Evolutionary conservation across 2,113 vertebrate species (phyloP).

Genomic region (Megaleporinus macrocephalus): DNA sequence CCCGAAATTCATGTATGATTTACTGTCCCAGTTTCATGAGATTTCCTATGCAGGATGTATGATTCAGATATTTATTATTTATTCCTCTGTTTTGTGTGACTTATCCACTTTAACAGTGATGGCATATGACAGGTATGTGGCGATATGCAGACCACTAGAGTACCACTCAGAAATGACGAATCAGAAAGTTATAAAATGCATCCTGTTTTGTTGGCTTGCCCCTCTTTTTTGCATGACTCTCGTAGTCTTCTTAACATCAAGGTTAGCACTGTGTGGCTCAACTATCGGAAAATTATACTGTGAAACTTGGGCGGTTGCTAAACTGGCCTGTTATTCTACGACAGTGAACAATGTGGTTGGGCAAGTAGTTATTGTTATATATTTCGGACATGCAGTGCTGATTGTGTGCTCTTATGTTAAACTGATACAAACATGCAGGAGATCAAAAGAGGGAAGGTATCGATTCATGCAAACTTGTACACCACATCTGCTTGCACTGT

Average conservation of each 20-base stretch:
- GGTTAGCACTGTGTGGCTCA: slow-evolving; percentile 48
- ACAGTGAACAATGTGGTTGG: slow-evolving; percentile 51
- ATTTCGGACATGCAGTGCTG: slow-evolving; percentile 46
- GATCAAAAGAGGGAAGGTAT: slow-evolving; percentile 7
- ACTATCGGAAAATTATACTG: slow-evolving; percentile 54
- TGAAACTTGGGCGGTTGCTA: slow-evolving; percentile 51
- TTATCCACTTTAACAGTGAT: slow-evolving; percentile 48
- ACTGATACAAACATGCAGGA: slow-evolving; percentile 42
- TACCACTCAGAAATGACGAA: slow-evolving; percentile 53
- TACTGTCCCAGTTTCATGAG: slow-evolving; percentile 25
- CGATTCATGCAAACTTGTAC: slow-evolving; percentile 42
- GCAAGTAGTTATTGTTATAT: slow-evolving; percentile 42
- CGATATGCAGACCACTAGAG: slow-evolving; percentile 54
- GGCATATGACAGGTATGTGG: slow-evolving; percentile 56
- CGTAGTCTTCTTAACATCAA: slow-evolving; percentile 9
- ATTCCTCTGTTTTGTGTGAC: slow-evolving; percentile 50
- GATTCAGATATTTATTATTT: slow-evolving; percentile 55
- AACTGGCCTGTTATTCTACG: slow-evolving; percentile 52
- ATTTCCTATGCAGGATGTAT: slow-evolving; percentile 53
- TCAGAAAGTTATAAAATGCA: slow-evolving; percentile 32
- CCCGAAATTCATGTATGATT: slow-evolving; percentile 54
- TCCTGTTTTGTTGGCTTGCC: slow-evolving; percentile 45
- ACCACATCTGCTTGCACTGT: slow-evolving; percentile 35
- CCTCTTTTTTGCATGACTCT: slow-evolving; percentile 31
- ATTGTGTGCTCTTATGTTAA: slow-evolving; percentile 47